Conservation (phyloP, 1,140 invertebrate genomes). For the Neodiprion virginianus region DNA sequence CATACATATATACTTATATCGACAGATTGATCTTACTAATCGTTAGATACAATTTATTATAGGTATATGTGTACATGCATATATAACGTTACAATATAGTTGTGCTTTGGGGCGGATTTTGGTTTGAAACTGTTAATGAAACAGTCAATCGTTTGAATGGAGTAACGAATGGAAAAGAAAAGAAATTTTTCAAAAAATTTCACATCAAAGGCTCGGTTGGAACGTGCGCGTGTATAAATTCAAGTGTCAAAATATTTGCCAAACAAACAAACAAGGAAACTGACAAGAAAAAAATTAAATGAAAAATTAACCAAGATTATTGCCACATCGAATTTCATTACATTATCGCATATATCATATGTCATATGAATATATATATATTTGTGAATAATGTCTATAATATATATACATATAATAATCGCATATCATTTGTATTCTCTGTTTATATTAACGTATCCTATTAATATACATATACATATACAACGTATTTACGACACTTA, state of each 20-base stretch:
- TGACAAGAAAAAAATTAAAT: background rate
- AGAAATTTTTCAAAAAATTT: background rate
- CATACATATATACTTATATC: background rate
- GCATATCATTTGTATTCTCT: conserved; percentile 13
- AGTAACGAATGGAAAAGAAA: background rate
- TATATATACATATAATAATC: conserved; percentile 25
- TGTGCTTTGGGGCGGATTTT: conserved; percentile 53
- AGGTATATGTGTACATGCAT: conserved; percentile 1
- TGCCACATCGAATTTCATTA: too few relatives aligned
- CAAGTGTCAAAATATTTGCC: background rate
- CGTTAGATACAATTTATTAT: conserved; percentile 40
- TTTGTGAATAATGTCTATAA: conserved; percentile 8
- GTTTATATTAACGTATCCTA: too few relatives aligned
- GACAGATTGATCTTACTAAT: conserved; percentile 47
- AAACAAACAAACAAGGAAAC: background rate
- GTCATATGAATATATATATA: conserved; percentile 15
- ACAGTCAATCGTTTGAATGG: too few relatives aligned
- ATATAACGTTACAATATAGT: conserved; percentile 37
- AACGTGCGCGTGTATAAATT: background rate
- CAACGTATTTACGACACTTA: too few relatives aligned
- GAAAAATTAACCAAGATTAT: background rate
- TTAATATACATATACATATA: background rate
- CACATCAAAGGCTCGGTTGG: background rate
- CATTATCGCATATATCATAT: background rate
- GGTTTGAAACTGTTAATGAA: conserved; percentile 29